Conservation (phyloP, 2,888 invertebrate species). For the Aleiodes leptofemur region DNA sequence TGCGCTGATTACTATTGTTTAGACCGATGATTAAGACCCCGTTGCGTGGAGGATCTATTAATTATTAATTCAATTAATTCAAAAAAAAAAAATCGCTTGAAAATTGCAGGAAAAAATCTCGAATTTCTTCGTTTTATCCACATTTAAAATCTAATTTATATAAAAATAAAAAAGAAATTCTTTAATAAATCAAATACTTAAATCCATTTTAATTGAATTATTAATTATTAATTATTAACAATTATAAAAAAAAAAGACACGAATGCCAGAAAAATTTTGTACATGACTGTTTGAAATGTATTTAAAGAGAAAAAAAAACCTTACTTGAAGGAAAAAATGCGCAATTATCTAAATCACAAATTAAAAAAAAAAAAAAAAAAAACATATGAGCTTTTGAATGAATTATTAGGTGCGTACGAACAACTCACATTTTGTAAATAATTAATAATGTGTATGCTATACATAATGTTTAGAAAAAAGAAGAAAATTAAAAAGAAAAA, state of each 20-base stretch:
- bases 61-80: constrained; percentile 18
- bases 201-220: constrained; percentile 19
- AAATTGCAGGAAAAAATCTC: neutral
- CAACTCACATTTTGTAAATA: constrained; percentile 51
- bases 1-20: constrained; percentile 24
- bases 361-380: neutral
- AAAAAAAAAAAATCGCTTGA: neutral
- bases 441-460: constrained; percentile 49
- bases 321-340: constrained; percentile 47
- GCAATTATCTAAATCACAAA: constrained; percentile 15
- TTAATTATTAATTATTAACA: constrained; percentile 28
- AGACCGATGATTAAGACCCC: neutral
- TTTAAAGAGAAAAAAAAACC: constrained; percentile 36
- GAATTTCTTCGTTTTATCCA: constrained; percentile 25
- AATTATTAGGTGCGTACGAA: constrained; percentile 46
- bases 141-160: constrained; percentile 19
- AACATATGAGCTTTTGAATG: constrained; percentile 35
- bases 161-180: neutral
- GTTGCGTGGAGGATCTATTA: constrained; percentile 17
- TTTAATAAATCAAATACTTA: constrained; percentile 8
- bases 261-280: constrained; percentile 37
- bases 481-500: neutral
- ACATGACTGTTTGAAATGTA: constrained; percentile 36
- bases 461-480: constrained; percentile 31
- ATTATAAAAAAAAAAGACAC: constrained; percentile 12